Evolutionary conservation across 2,113 vertebrate species (phyloP).

Genomic region (Tamias sibiricus): DNA sequence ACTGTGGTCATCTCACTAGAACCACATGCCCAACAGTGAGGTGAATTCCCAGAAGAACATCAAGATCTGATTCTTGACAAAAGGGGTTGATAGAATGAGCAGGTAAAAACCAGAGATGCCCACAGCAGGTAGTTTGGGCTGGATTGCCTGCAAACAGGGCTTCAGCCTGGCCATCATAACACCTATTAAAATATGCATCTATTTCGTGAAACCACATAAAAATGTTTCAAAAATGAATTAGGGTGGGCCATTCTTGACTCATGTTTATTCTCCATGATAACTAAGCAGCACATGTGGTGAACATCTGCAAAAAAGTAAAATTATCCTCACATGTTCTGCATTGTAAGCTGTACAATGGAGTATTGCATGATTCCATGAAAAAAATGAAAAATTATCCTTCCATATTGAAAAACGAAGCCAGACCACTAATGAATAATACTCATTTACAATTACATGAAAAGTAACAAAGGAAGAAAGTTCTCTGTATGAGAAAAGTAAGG

Average conservation of each 20-base stretch:
- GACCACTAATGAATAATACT: constrained; percentile 9
- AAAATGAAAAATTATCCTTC: constrained; percentile 61
- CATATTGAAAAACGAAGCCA: constrained; percentile 48
- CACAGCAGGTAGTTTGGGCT: not conserved
- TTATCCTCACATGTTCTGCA: constrained; percentile 68
- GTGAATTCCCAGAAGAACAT: not conserved
- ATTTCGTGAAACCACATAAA: constrained; percentile 77
- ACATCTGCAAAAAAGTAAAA: constrained; percentile 83
- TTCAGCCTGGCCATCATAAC: constrained; percentile 13
- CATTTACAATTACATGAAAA: not conserved
- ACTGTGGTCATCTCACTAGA: not conserved
- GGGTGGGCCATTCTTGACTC: constrained; percentile 72
- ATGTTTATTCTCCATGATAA: constrained; percentile 78
- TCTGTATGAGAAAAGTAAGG: not conserved
- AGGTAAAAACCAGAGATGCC: not conserved
- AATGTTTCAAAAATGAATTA: constrained; percentile 73
- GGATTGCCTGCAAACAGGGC: constrained; percentile 66
- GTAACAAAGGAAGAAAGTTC: not conserved
- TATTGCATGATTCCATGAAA: constrained; percentile 27
- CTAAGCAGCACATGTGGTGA: constrained; percentile 83
- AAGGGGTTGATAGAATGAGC: not conserved
- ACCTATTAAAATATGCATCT: constrained; percentile 70
- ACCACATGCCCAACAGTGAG: not conserved
- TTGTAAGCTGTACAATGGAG: constrained; percentile 52
- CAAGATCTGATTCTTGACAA: constrained; percentile 8